Evolutionary conservation across 2,888 invertebrate genomes (phyloP).

Genomic region (Embidobia sp.): DNA sequence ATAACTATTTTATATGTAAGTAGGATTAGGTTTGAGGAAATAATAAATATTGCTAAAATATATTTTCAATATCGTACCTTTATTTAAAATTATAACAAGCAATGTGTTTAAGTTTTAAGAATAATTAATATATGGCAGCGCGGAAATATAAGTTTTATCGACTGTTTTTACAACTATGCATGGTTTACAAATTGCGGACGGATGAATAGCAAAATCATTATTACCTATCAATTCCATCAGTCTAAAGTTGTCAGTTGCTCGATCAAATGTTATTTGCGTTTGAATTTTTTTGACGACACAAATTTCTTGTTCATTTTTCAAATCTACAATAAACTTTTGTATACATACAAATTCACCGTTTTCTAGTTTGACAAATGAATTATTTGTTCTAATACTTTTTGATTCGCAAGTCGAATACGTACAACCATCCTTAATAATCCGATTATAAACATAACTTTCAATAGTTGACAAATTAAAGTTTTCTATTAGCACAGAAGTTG

Average conservation of each 20-base stretch:
- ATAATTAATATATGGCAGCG: slow-evolving; percentile 30
- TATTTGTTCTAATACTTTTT: slow-evolving; percentile 18
- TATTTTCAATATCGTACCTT: too few relatives aligned
- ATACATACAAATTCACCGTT: slow-evolving; percentile 7
- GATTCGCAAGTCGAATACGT: slow-evolving; percentile 1
- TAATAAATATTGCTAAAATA: too few relatives aligned
- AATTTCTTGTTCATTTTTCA: slow-evolving; percentile 5
- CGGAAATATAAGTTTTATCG: slow-evolving; percentile 20
- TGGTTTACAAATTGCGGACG: slow-evolving; percentile 18
- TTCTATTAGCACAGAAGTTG: not conserved
- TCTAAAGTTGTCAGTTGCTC: slow-evolving; percentile 2
- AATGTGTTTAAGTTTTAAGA: too few relatives aligned
- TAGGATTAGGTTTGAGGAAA: too few relatives aligned
- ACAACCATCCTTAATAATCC: slow-evolving; percentile 27
- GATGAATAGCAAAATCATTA: slow-evolving; percentile 5
- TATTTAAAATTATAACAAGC: too few relatives aligned
- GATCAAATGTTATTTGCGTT: not conserved
- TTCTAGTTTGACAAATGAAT: slow-evolving; percentile 21
- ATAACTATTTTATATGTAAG: too few relatives aligned
- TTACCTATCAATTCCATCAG: slow-evolving; percentile 9
- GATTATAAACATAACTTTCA: slow-evolving; percentile 9
- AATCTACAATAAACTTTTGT: slow-evolving; percentile 32
- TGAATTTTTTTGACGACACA: slow-evolving; percentile 17
- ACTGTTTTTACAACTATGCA: slow-evolving; percentile 14
- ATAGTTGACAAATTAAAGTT: slow-evolving; percentile 2